Conservation (phyloP, 1,140 invertebrate species). For the Aradophagus sp. region DNA sequence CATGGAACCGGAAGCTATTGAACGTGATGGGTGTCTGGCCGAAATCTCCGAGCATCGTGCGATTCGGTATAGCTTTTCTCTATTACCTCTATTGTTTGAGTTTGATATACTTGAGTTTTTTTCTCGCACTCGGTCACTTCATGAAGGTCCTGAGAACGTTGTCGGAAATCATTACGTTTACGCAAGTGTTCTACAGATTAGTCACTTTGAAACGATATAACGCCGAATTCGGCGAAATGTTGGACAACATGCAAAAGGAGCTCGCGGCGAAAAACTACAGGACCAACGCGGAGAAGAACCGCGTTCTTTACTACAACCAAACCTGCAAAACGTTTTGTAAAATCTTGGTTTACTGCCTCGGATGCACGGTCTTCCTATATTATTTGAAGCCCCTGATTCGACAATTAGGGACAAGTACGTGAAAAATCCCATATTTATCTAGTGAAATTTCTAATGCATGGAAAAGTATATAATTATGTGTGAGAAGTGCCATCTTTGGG, state of each 20-base stretch:
- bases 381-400: conserved; percentile 46
- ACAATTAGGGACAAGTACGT: conserved; percentile 40
- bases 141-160: conserved; percentile 42
- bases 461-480: too few relatives aligned
- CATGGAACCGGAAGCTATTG: conserved; percentile 51
- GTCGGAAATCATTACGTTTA: conserved; percentile 50
- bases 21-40: conserved; percentile 54
- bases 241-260: conserved; percentile 47
- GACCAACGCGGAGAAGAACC: conserved; percentile 35
- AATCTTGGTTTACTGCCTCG: conserved; percentile 37
- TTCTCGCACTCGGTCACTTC: conserved; percentile 39
- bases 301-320: conserved; percentile 38
- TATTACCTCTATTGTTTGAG: conserved; percentile 41
- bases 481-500: too few relatives aligned
- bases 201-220: conserved; percentile 50
- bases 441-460: too few relatives aligned
- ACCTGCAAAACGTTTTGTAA: conserved; percentile 42
- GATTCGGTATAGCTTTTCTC: conserved; percentile 28
- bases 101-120: conserved; percentile 36
- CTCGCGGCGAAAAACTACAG: conserved; percentile 37
- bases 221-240: conserved; percentile 46
- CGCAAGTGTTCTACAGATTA: conserved; percentile 50
- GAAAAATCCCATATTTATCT: background rate
- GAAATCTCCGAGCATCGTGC: conserved; percentile 27
- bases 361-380: conserved; percentile 47